Conservation (phyloP, 2,888 invertebrate genomes). For the Nephrotoma appendiculata region DNA sequence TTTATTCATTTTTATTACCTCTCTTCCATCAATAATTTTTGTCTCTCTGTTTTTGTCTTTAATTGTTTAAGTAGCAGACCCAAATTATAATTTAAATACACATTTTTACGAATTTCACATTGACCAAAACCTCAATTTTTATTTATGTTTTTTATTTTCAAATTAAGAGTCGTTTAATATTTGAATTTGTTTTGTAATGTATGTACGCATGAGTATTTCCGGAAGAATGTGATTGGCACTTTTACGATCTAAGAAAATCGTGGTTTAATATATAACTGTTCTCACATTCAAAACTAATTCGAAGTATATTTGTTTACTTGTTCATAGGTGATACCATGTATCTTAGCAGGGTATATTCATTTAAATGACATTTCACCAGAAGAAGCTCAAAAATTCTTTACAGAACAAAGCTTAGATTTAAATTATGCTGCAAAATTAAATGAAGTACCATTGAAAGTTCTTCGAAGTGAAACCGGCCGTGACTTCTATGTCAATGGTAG, state of each 20-base stretch:
- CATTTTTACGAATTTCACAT: neutral
- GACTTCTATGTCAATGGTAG: slow-evolving; percentile 35
- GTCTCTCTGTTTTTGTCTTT: neutral
- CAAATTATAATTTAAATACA: neutral
- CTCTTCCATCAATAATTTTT: neutral
- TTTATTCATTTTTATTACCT: neutral
- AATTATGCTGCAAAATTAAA: slow-evolving; percentile 41
- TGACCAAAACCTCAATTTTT: neutral
- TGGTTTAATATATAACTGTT: neutral
- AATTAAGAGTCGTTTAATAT: neutral
- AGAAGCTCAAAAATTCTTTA: slow-evolving; percentile 33
- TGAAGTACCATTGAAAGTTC: slow-evolving; percentile 34
- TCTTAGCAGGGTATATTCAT: slow-evolving; percentile 34
- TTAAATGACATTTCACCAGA: slow-evolving; percentile 37
- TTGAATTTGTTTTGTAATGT: neutral
- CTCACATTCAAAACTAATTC: neutral
- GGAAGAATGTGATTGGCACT: neutral
- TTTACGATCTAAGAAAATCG: neutral
- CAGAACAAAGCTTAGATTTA: slow-evolving; percentile 32
- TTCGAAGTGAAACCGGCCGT: slow-evolving; percentile 26
- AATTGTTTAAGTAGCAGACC: neutral
- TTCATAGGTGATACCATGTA: neutral
- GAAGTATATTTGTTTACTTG: neutral
- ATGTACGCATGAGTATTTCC: neutral
- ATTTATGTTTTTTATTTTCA: neutral